phyloP scores from a whole-genome alignment of 1,140 invertebrate species.

The Anastatus disparis region DNA sequence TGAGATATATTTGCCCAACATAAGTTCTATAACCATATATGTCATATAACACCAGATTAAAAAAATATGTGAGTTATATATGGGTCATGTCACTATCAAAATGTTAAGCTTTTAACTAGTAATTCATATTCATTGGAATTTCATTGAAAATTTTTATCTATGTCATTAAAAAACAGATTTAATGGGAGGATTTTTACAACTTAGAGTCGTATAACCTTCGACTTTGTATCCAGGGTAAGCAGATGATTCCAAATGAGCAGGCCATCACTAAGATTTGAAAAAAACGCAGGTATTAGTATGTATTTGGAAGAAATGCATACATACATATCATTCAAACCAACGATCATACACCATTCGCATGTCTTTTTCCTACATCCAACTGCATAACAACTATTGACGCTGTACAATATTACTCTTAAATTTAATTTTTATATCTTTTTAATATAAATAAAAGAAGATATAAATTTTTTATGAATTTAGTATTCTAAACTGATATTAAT shows the following conservation, averaged over 20 bases:
- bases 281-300: conserved; percentile 65
- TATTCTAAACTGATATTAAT: neutral
- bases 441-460: neutral
- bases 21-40: too few species aligned
- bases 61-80: too few species aligned
- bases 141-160: conserved; percentile 28
- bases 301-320: conserved; percentile 59
- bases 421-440: conserved; percentile 9
- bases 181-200: conserved; percentile 50
- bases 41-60: too few species aligned
- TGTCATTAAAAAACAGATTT: conserved; percentile 44
- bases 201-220: conserved; percentile 62
- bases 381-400: conserved; percentile 7
- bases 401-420: neutral
- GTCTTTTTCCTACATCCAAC: conserved; percentile 1
- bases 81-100: too few species aligned
- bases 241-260: conserved; percentile 63
- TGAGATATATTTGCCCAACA: too few species aligned
- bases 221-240: conserved; percentile 62
- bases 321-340: conserved; percentile 54
- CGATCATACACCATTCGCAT: conserved; percentile 21
- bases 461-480: too few species aligned
- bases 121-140: neutral
- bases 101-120: too few species aligned
- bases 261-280: conserved; percentile 66